Percentiles rank a stretch among this genome's conserved stretches.
These are phyloP conservation scores for Autographa gamma DNA, from an alignment of 2,888 invertebrate species.

Conservation along the genomic window DNA sequence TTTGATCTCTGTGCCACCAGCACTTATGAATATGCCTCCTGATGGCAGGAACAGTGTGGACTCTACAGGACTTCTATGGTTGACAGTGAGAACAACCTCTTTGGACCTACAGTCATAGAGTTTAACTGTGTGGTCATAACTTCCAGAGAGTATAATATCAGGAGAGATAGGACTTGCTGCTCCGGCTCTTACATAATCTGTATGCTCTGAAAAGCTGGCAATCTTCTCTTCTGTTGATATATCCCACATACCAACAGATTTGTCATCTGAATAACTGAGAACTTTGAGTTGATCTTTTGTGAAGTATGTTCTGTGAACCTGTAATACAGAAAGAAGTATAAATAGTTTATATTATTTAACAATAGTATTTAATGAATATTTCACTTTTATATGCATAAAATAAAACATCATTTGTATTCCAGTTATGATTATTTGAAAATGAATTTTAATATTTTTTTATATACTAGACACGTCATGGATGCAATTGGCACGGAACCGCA, in stretches of 20 bases:
- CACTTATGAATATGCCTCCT: slow-evolving; percentile 96
- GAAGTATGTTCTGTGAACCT: slow-evolving; percentile 95
- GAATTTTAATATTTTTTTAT: no score
- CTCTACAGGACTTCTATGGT: slow-evolving; percentile 97
- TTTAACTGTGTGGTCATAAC: slow-evolving; percentile 96
- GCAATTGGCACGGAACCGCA: no score
- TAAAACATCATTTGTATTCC: no score
- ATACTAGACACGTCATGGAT: no score
- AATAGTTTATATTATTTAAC: not conserved
- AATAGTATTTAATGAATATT: no score
- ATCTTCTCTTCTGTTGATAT: slow-evolving; percentile 94
- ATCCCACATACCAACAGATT: slow-evolving; percentile 96
- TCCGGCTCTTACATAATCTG: slow-evolving; percentile 95
- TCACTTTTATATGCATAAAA: no score
- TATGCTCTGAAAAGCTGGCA: slow-evolving; percentile 91
- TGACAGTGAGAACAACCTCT: slow-evolving; percentile 91
- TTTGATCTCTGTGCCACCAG: slow-evolving; percentile 96
- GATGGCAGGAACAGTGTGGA: slow-evolving; percentile 95
- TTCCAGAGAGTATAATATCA: slow-evolving; percentile 94
- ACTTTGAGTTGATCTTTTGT: slow-evolving; percentile 93
- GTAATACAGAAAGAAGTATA: slow-evolving; percentile 53
- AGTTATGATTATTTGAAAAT: no score
- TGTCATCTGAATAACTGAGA: slow-evolving; percentile 97
- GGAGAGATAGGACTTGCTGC: slow-evolving; percentile 93
- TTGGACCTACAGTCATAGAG: slow-evolving; percentile 95